Evolutionary conservation across 2,113 vertebrate genomes (phyloP).

Genomic region (Vulpes vulpes): DNA sequence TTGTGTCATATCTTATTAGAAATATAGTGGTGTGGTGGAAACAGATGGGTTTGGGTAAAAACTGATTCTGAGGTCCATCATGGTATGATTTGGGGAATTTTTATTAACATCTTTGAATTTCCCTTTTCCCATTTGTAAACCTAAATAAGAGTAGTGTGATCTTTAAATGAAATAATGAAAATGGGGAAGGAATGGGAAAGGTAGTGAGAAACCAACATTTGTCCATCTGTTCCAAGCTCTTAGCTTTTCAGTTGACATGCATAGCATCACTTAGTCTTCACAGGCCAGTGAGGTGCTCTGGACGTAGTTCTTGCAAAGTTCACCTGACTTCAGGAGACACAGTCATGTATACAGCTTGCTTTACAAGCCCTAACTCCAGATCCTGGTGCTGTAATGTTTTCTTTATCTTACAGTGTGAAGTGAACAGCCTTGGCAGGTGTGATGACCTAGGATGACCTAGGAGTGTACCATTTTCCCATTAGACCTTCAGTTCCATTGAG

Average conservation of each 20-base stretch:
- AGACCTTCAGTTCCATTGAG: background rate
- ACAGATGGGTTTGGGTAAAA: background rate
- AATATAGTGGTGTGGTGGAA: background rate
- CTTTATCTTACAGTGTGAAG: background rate
- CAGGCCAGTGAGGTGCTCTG: background rate
- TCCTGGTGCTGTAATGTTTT: background rate
- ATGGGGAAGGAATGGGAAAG: background rate
- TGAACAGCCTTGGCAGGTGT: conserved; percentile 34
- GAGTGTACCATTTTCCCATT: background rate
- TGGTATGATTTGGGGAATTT: background rate
- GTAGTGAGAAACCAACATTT: background rate
- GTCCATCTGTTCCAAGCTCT: background rate
- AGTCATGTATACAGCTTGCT: background rate
- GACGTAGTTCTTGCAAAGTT: background rate
- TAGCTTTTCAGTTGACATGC: background rate
- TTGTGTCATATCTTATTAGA: background rate
- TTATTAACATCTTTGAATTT: background rate
- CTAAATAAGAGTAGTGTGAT: background rate
- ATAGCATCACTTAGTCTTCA: background rate
- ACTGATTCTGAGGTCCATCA: background rate
- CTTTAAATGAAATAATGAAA: background rate
- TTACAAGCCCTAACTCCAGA: background rate
- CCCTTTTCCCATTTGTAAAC: background rate
- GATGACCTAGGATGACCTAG: conserved; percentile 11
- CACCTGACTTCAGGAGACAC: background rate